Evolutionary conservation across 2,888 invertebrate species (phyloP).

Genomic region (Petrophora chlorosata): DNA sequence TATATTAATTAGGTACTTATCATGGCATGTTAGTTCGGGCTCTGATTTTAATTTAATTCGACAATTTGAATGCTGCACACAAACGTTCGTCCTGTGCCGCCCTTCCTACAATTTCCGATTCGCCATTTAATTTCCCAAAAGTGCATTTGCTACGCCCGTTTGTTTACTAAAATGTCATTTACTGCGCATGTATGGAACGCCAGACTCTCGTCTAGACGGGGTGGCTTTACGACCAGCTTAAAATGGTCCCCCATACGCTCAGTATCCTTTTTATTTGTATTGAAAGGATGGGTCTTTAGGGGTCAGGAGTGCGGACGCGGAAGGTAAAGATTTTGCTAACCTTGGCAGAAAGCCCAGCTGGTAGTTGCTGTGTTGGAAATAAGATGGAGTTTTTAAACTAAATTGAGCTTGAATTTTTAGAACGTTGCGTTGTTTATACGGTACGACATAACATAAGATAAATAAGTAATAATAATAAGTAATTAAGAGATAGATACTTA

Average conservation of each 20-base stretch:
- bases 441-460: too few relatives aligned
- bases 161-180: conserved; percentile 39
- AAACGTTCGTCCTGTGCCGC: neutral
- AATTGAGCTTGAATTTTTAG: neutral
- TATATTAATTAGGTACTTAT: too few relatives aligned
- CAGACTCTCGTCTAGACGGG: conserved; percentile 72
- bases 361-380: conserved; percentile 28
- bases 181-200: conserved; percentile 58
- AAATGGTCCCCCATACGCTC: conserved; percentile 37
- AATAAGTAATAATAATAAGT: too few relatives aligned
- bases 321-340: conserved; percentile 54
- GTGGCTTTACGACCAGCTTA: conserved; percentile 49
- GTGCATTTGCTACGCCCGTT: conserved; percentile 39
- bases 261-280: conserved; percentile 22
- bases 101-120: conserved; percentile 1
- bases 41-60: neutral
- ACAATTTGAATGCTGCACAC: conserved; percentile 7
- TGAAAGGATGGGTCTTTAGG: conserved; percentile 20
- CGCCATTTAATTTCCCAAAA: conserved; percentile 28
- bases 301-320: conserved; percentile 40
- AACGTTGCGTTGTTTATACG: too few relatives aligned
- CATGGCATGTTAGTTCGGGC: too few relatives aligned
- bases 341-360: conserved; percentile 54
- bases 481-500: too few relatives aligned
- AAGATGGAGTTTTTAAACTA: neutral